These are phyloP conservation scores for Choloepus hoffmanni DNA, from an alignment of 2,113 vertebrate genomes.

Conservation along the genomic window DNA sequence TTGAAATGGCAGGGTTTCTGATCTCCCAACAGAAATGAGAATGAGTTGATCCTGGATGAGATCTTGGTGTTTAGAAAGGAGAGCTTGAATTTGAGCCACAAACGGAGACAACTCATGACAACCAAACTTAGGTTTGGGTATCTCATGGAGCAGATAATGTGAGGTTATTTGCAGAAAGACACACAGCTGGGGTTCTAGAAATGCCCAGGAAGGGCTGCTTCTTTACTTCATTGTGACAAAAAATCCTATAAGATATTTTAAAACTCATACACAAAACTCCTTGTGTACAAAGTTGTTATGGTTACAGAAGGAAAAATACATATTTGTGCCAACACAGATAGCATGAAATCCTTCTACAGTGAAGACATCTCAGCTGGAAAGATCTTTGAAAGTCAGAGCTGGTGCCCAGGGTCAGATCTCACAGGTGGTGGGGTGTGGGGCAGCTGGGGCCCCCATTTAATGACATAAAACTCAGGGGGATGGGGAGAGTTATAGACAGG, in stretches of 20 bases:
- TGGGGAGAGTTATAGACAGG: not conserved
- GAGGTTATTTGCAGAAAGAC: not conserved
- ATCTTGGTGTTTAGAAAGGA: not conserved
- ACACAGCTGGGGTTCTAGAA: not conserved
- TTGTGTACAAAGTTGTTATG: slow-evolving; percentile 7
- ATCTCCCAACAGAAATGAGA: not conserved
- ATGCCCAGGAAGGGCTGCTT: not conserved
- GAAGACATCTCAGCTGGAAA: not conserved
- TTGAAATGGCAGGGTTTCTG: not conserved
- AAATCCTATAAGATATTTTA: not conserved
- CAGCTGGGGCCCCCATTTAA: not conserved
- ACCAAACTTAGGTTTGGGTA: not conserved
- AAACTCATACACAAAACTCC: not conserved
- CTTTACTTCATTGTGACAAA: slow-evolving; percentile 3
- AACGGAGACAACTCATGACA: not conserved
- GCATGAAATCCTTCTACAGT: not conserved
- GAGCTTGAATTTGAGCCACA: not conserved
- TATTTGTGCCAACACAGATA: not conserved
- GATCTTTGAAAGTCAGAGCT: not conserved
- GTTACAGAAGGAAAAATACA: slow-evolving; percentile 51
- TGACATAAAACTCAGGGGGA: not conserved
- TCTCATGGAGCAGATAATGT: not conserved
- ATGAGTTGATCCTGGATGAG: not conserved
- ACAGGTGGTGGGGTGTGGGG: no score
- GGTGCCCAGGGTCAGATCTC: not conserved